Percentiles rank a stretch among this genome's conserved stretches.
Conservation (phyloP, 2,797 vertebrate genomes). For the Gymnoscopelus microlampas region DNA sequence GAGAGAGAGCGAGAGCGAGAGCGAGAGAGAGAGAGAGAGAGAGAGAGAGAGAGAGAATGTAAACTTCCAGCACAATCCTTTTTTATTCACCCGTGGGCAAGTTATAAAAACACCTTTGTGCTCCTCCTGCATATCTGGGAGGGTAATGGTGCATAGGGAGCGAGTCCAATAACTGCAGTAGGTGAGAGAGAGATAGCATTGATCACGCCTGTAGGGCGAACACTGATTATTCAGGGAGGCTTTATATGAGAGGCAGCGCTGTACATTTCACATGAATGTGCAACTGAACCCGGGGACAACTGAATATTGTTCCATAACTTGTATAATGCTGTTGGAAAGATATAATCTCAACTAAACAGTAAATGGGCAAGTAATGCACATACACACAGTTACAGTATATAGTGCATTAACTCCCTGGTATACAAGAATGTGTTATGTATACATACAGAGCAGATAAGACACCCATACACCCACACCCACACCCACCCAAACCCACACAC, state of each 20-base stretch:
- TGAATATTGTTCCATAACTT: neutral
- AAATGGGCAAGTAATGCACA: conserved; percentile 17
- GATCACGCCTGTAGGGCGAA: conserved; percentile 63
- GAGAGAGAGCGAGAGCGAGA: conserved; percentile 5
- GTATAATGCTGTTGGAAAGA: conserved; percentile 22
- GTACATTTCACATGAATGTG: conserved; percentile 30
- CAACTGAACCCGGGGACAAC: conserved; percentile 4
- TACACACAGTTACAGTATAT: conserved; percentile 22
- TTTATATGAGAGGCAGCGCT: conserved; percentile 33
- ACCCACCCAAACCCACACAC: no score
- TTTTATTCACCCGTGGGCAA: conserved; percentile 55
- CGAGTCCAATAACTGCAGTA: conserved; percentile 69
- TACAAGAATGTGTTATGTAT: conserved; percentile 1
- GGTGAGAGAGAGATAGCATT: conserved; percentile 69
- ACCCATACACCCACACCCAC: conserved; percentile 18
- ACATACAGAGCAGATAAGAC: neutral
- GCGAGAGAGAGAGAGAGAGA: conserved; percentile 6
- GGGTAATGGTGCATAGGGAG: conserved; percentile 67
- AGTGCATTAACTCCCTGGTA: conserved; percentile 1
- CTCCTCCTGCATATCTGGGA: conserved; percentile 51
- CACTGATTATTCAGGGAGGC: conserved; percentile 48
- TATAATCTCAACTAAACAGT: conserved; percentile 22
- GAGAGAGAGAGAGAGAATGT: conserved; percentile 41
- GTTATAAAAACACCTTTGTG: conserved; percentile 71
- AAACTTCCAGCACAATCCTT: conserved; percentile 58